Base-by-base conservation (phyloP, 64 coral and sea anemone species). In the Exaiptasia diaphana region DNA sequence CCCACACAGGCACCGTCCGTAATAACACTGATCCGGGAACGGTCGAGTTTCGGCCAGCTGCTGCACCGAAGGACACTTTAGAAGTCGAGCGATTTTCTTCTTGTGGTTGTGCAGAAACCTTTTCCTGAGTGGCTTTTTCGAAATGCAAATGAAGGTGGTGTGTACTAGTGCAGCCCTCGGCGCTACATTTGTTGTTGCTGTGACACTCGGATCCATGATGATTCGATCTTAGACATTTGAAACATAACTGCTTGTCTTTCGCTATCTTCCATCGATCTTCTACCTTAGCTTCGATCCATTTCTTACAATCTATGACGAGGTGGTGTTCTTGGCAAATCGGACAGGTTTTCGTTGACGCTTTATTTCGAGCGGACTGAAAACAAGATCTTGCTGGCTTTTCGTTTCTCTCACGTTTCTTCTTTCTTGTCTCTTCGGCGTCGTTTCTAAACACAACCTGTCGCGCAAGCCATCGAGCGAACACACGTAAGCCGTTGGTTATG, bases 111-210 rank as follows among this genome's bases (percentile, higher is more conserved):
- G 3, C 28, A 8, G 60, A 5, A 28, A 23, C 39, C 15, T 27
- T 9, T 40, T 70, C 67, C 23, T 42, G 11, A n/a, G n/a, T n/a
- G 6, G 37, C 12, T 21, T 72, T 41, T 24, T 72, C 68, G 24
- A 72, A 72, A 29, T 72, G 68, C 22, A 72, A 43, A 31, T 72
- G 68, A 72, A 72, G 43, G 31, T 72, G 68, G 31, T 72, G 68
- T 17, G 68, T 72, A 23, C 68, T 31, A 41, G 38, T 29, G 38
- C 68, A 72, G 42, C 68, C 68, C n/a, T n/a, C n/a, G n/a, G n/a
- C n/a, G n/a, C 43, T 46, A 46, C 6, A 7, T 46, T 46, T 6
- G 43, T 46, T 46, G 43, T 15, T 15, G 43, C 43, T 46, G 43
- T 15, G 43, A 46, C 43, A 46, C 6, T 46, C 43, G 15, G 43